Evolutionary conservation across 2,797 vertebrate genomes (phyloP).

Genomic region (Galago senegalensis): DNA sequence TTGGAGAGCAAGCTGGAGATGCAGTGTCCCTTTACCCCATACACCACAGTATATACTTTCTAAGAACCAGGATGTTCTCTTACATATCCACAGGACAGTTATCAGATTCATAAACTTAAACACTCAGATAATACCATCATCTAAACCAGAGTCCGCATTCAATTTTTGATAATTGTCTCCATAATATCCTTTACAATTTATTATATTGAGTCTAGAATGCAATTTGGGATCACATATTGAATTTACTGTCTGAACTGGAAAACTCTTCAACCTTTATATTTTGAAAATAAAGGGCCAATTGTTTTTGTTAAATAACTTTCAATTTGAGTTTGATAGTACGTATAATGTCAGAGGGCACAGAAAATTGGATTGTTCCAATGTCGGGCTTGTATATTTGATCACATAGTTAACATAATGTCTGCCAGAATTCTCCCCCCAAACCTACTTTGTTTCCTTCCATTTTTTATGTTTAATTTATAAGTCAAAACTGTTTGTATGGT

Average conservation of each 20-base stretch:
- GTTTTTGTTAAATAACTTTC: not conserved
- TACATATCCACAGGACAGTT: not conserved
- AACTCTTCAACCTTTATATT: not conserved
- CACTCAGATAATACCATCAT: not conserved
- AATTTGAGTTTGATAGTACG: not conserved
- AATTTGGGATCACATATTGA: not conserved
- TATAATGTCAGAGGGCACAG: not conserved
- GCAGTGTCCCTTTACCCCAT: not conserved
- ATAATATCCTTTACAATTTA: not conserved
- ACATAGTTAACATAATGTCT: not conserved
- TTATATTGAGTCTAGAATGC: not conserved
- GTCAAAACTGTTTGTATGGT: not conserved
- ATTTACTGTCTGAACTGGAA: not conserved
- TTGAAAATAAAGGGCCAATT: not conserved
- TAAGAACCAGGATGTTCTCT: not conserved
- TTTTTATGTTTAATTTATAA: not conserved
- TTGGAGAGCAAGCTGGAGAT: not conserved
- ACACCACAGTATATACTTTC: not conserved
- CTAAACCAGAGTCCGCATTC: not conserved
- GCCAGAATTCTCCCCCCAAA: not conserved
- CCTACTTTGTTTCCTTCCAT: not conserved
- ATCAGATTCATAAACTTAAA: slow-evolving; percentile 4
- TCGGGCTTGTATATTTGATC: not conserved
- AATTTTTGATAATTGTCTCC: not conserved
- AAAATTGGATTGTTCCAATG: not conserved